phyloP scores from a whole-genome alignment of 2,113 vertebrate genomes.

The Anas platyrhynchos region DNA sequence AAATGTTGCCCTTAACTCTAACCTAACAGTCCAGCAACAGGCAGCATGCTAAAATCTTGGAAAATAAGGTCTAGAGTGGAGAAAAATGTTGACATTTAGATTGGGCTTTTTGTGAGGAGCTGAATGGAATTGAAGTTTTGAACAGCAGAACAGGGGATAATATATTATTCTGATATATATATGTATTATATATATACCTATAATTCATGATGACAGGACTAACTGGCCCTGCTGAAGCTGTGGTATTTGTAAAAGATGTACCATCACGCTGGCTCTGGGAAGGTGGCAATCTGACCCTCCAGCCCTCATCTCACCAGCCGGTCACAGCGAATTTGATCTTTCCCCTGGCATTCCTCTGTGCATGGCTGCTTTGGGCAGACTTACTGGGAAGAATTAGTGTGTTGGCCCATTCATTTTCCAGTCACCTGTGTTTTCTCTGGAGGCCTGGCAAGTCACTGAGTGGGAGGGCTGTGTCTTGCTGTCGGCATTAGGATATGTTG shows the following conservation, averaged over 20 bases:
- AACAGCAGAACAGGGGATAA: neutral
- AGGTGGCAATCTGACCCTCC: neutral
- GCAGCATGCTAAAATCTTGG: neutral
- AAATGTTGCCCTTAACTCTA: neutral
- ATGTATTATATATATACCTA: neutral
- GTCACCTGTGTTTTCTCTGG: neutral
- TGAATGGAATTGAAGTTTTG: neutral
- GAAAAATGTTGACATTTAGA: neutral
- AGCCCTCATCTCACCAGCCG: neutral
- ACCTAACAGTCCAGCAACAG: neutral
- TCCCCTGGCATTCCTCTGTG: neutral
- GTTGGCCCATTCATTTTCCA: neutral
- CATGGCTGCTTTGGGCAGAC: neutral
- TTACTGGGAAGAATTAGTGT: neutral
- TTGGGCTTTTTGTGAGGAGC: neutral
- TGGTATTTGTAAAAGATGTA: neutral
- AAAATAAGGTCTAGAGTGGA: neutral
- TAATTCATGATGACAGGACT: neutral
- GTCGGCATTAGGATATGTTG: neutral
- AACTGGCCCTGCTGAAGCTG: neutral
- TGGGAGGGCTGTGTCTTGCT: neutral
- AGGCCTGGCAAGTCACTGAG: neutral
- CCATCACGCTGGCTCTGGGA: fast-evolving
- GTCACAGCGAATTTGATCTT: neutral
- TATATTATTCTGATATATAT: too few relatives aligned